These are phyloP conservation scores for Trichogramma dendrolimi DNA, from an alignment of 2,888 invertebrate species.

Conservation along the genomic window DNA sequence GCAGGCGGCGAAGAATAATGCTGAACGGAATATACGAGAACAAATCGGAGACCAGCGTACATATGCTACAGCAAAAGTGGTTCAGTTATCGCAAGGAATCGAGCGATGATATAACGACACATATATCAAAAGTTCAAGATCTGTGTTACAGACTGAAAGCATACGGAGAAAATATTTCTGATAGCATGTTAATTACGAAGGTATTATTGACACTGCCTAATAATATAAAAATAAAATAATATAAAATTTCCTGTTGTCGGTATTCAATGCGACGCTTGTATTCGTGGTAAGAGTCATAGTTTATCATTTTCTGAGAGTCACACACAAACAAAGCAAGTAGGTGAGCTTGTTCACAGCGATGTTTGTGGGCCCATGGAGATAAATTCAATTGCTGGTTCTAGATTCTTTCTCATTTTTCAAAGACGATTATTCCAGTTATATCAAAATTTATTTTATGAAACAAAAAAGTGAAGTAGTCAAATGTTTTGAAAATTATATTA, in stretches of 20 bases:
- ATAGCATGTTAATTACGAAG: constrained; percentile 30
- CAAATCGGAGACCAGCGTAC: constrained; percentile 33
- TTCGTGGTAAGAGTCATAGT: neutral
- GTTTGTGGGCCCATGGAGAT: neutral
- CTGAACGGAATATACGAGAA: constrained; percentile 35
- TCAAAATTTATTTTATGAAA: neutral
- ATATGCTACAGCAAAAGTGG: constrained; percentile 30
- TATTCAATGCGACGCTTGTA: constrained; percentile 2
- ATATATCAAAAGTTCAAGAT: no score
- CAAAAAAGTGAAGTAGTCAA: neutral
- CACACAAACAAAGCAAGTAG: neutral
- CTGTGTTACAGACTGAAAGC: no score
- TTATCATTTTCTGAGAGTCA: neutral
- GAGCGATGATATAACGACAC: no score
- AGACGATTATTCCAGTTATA: constrained; percentile 3
- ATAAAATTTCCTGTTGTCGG: no score
- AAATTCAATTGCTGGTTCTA: neutral
- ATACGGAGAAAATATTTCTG: constrained; percentile 26
- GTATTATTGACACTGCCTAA: constrained; percentile 33
- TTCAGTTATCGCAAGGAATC: no score
- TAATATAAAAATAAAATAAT: no score
- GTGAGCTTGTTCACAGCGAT: neutral
- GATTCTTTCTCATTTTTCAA: constrained; percentile 2
- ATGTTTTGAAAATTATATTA: neutral
- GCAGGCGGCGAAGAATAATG: constrained; percentile 36